Evolutionary conservation across 2,113 vertebrate species (phyloP), one percentile per base, ranked within the genome.

Genomic region (Salvator merianae): DNA sequence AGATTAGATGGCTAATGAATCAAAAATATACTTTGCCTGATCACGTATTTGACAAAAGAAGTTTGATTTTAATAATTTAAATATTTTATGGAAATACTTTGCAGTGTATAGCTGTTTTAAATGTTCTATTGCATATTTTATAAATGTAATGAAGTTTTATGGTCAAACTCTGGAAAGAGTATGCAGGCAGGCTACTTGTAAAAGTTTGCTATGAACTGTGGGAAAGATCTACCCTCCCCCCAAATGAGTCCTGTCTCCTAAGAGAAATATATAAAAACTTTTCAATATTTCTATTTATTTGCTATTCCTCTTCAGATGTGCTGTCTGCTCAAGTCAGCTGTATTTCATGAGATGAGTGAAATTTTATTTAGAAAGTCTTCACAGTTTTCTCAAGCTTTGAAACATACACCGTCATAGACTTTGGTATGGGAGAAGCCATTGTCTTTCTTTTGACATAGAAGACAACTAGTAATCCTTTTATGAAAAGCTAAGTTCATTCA

Each of bases 1-100:
- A 82, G 82, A 91, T 90, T 59, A 6, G 30, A 14, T 3, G 63
- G 63, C 32, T 88, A 74, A 79, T 62, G n/a, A 26, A 34, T 84
- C 77, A 43, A 90, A 69, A 55, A 30, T 53, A 34, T 3, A 85
- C 85, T 74, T 70, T 87, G 14, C 16, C 55, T 59, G 30, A 40
- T 92, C 0, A 0, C 68, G 10, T 68, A 83, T 79, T 79, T 88
- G 81, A 86, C 55, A 87, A 84, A 36, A 30, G 30, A 40, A 78
- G 22, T 84, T 93, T 85, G 72, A 36, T 28, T 90, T 91, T 87
- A 86, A 88, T 93, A 92, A 91, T 90, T 93, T 82, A 82, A 86
- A 88, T 93, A 92, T 90, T 90, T 93, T 82, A 82, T 81, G 43
- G 3, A 28, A 82, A 83, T 83, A 70, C 1, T 77, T 90, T 81